Percentiles rank a stretch among this genome's conserved stretches.
Evolutionary conservation across 2,113 vertebrate species (phyloP).

Genomic region (Nematolebias whitei): DNA sequence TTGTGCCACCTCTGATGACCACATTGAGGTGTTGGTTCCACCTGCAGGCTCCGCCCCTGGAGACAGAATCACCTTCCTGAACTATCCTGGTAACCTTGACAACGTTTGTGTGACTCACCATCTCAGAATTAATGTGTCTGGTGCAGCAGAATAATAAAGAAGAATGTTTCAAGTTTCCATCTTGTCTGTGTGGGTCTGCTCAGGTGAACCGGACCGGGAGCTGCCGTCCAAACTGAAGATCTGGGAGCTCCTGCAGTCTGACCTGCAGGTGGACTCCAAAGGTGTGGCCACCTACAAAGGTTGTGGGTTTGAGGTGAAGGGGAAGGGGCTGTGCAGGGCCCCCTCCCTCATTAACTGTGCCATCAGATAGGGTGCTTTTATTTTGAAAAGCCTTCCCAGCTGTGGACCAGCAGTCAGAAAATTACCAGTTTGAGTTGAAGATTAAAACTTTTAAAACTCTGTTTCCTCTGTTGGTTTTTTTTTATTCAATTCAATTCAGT

Average conservation of each 20-base stretch:
- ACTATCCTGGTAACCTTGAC: slow-evolving; percentile 80
- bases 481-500: no score
- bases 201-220: slow-evolving; percentile 91
- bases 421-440: no score
- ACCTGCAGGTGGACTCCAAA: slow-evolving; percentile 84
- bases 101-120: neutral
- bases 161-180: no score
- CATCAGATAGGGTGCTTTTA: slow-evolving; percentile 81
- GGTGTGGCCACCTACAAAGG: slow-evolving; percentile 93
- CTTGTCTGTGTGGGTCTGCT: neutral
- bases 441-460: neutral
- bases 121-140: no score
- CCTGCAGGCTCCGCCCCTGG: slow-evolving; percentile 87
- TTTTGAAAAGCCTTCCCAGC: neutral
- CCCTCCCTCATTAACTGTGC: slow-evolving; percentile 85
- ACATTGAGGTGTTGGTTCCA: slow-evolving; percentile 85
- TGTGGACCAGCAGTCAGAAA: neutral
- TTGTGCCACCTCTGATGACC: slow-evolving; percentile 83
- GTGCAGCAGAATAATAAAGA: no score
- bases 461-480: neutral
- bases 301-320: slow-evolving; percentile 89
- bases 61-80: slow-evolving; percentile 90
- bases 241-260: slow-evolving; percentile 78
- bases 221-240: slow-evolving; percentile 57
- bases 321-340: slow-evolving; percentile 89